Conservation (phyloP, 2,113 vertebrate genomes). For the Eudyptes chrysolophus region DNA sequence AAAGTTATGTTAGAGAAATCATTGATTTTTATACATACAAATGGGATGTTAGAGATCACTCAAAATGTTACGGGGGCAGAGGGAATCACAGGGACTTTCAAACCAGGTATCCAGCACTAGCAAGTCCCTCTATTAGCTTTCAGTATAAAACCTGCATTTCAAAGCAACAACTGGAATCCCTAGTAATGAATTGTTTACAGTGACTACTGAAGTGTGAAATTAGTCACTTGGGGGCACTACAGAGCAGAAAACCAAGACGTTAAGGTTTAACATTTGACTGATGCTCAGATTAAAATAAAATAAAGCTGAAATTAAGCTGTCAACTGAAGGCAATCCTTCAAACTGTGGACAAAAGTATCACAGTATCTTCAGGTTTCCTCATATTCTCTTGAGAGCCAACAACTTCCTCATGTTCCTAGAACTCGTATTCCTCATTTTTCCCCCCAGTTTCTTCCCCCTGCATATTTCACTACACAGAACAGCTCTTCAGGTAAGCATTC, state of each 20-base stretch:
- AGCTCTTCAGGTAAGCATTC: background rate
- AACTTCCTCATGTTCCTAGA: background rate
- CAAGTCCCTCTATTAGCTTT: background rate
- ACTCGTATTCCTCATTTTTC: background rate
- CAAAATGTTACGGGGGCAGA: background rate
- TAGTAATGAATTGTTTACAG: background rate
- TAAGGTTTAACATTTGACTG: background rate
- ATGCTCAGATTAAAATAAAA: background rate
- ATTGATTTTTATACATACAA: background rate
- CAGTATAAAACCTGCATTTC: background rate
- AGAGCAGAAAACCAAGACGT: background rate
- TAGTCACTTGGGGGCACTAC: conserved; percentile 46
- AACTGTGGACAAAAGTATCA: background rate
- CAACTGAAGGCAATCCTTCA: background rate
- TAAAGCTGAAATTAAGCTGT: background rate
- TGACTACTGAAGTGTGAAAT: background rate
- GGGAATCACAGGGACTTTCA: background rate
- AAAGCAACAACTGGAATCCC: background rate
- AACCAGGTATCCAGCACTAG: background rate
- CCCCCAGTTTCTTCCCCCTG: background rate
- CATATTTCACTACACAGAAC: background rate
- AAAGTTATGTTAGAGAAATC: background rate
- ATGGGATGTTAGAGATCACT: background rate
- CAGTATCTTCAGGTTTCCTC: background rate
- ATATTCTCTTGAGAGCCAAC: background rate